Percentiles rank a stretch among this genome's conserved stretches.
phyloP scores from a whole-genome alignment of 2,888 invertebrate genomes.

The Tridacna crocea region DNA sequence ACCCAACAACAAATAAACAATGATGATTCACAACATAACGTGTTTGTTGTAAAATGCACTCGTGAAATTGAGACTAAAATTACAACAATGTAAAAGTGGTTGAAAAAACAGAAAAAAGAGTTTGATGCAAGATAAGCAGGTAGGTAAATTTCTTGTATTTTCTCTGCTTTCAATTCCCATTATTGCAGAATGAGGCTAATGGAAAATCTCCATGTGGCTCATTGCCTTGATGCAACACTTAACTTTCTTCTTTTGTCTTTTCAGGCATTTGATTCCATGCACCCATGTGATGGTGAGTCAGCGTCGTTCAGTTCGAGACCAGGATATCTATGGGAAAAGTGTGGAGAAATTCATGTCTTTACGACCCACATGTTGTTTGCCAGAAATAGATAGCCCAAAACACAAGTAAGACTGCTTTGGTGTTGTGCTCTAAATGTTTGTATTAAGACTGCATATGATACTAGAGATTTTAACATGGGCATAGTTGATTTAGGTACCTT shows the following conservation, averaged over 20 bases:
- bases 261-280: constrained; percentile 92
- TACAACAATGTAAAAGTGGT: no score
- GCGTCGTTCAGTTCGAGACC: constrained; percentile 88
- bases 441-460: not conserved
- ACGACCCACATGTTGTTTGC: constrained; percentile 87
- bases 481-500: no score
- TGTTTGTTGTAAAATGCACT: not conserved
- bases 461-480: not conserved
- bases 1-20: no score
- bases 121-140: no score
- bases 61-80: no score
- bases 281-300: constrained; percentile 93
- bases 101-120: no score
- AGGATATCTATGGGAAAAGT: constrained; percentile 90
- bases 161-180: no score
- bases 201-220: no score
- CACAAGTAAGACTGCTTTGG: constrained; percentile 55
- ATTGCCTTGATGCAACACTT: no score
- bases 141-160: no score
- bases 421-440: not conserved
- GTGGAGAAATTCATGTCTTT: constrained; percentile 91
- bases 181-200: no score
- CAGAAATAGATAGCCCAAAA: constrained; percentile 67
- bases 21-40: no score
- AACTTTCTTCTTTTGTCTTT: constrained; percentile 1